Conservation (phyloP, 2,888 invertebrate genomes). For the Lissonota sp. region DNA sequence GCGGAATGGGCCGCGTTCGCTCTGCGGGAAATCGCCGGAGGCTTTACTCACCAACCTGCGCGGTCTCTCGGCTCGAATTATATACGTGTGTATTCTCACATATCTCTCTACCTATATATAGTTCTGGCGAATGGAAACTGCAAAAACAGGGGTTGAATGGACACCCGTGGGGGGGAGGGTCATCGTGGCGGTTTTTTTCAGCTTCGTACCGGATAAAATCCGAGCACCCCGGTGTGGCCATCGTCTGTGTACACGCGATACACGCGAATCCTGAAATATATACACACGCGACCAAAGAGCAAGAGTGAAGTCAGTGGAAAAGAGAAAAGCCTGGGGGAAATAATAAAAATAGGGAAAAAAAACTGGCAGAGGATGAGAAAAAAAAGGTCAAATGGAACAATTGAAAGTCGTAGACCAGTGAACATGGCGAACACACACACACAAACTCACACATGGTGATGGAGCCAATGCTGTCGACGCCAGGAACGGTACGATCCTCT, state of each 20-base stretch:
- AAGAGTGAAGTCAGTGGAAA: constrained; percentile 51
- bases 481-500: constrained; percentile 33
- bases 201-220: constrained; percentile 47
- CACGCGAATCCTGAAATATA: constrained; percentile 50
- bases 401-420: constrained; percentile 67
- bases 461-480: constrained; percentile 39
- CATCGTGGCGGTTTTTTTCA: constrained; percentile 52
- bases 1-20: constrained; percentile 44
- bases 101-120: background rate
- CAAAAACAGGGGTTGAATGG: constrained; percentile 76
- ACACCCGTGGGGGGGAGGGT: constrained; percentile 66
- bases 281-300: constrained; percentile 49
- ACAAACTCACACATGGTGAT: constrained; percentile 56
- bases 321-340: constrained; percentile 19
- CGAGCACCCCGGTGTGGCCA: constrained; percentile 43
- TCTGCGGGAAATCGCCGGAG: constrained; percentile 58
- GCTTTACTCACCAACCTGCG: constrained; percentile 54
- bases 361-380: constrained; percentile 48
- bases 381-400: constrained; percentile 71
- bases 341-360: constrained; percentile 11
- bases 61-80: constrained; percentile 58
- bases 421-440: constrained; percentile 12
- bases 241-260: constrained; percentile 20
- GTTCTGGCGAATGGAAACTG: constrained; percentile 50
- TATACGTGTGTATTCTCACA: constrained; percentile 39